A percentile compares a stretch with the other conserved stretches of the same genome.
Conservation (phyloP, 1,140 invertebrate species). For the Drosophila pectinifera region DNA sequence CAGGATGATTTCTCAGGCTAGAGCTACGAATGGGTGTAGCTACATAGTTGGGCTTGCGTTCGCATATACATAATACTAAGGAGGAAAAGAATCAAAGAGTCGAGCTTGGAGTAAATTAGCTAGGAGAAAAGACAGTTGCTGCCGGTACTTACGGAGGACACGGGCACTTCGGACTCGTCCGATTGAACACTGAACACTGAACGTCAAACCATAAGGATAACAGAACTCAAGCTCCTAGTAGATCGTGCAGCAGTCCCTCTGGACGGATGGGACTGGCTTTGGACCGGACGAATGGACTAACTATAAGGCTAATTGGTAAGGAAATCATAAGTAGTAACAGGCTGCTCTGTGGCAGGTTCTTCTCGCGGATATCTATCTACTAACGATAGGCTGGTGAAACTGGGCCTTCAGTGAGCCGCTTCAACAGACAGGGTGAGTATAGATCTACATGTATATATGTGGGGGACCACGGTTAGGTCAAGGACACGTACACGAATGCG, state of each 20-base stretch:
- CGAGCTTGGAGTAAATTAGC: conserved; percentile 49
- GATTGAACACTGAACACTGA: conserved; percentile 13
- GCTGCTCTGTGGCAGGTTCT: background rate
- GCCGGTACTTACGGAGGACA: conserved; percentile 35
- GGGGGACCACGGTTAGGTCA: too few species aligned
- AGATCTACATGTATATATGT: background rate
- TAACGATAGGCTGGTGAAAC: background rate
- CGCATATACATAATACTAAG: conserved; percentile 23
- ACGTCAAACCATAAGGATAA: conserved; percentile 9
- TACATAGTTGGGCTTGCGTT: conserved; percentile 22
- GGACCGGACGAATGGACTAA: conserved; percentile 15
- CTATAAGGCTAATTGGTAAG: background rate
- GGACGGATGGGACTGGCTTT: background rate
- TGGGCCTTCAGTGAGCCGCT: conserved; percentile 1
- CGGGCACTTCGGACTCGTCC: conserved; percentile 2
- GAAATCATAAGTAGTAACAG: conserved; percentile 17
- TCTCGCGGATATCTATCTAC: too few species aligned
- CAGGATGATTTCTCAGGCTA: conserved; percentile 38
- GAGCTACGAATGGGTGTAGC: conserved; percentile 48
- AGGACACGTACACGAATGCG: background rate
- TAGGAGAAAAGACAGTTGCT: conserved; percentile 29
- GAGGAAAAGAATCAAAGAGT: conserved; percentile 20
- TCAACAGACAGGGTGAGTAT: conserved; percentile 17
- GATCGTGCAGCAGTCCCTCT: background rate
- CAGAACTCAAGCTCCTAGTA: conserved; percentile 1